Evolutionary conservation across 1,140 invertebrate species (phyloP).

Genomic region (Drosophila ironensis): DNA sequence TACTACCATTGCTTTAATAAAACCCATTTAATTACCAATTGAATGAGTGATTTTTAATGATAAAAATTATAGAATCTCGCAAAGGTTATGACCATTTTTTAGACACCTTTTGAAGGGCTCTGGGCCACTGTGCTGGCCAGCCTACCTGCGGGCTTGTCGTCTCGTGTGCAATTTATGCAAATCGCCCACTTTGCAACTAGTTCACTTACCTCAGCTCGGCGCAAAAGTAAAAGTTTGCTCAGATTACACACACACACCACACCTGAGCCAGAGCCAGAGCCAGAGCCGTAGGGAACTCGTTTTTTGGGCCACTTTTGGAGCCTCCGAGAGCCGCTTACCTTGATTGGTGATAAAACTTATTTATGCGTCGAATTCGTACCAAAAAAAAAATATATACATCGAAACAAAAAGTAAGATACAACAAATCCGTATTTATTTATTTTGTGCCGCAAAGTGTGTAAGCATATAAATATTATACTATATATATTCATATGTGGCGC

Average conservation of each 20-base stretch:
- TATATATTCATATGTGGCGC: constrained; percentile 10
- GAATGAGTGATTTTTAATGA: too few relatives aligned
- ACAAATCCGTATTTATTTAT: constrained; percentile 46
- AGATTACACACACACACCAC: constrained; percentile 29
- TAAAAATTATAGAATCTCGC: too few relatives aligned
- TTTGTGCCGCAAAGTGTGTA: constrained; percentile 43
- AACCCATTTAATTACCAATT: too few relatives aligned
- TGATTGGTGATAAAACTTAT: constrained; percentile 76
- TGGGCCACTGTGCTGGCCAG: constrained; percentile 24
- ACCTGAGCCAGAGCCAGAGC: not conserved
- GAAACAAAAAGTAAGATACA: too few relatives aligned
- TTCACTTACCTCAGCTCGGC: constrained; percentile 65
- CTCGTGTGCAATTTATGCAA: constrained; percentile 66
- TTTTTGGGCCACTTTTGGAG: constrained; percentile 51
- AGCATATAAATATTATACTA: constrained; percentile 59
- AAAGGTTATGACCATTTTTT: too few relatives aligned
- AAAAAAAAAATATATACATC: constrained; percentile 32
- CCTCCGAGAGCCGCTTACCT: constrained; percentile 64
- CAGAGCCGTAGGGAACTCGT: constrained; percentile 44
- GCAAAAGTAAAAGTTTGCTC: constrained; percentile 75
- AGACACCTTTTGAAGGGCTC: too few relatives aligned
- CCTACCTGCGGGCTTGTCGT: constrained; percentile 28
- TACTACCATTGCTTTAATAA: too few relatives aligned
- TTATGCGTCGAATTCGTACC: constrained; percentile 61
- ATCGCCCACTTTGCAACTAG: constrained; percentile 72